Evolutionary conservation across 1,140 invertebrate species (phyloP), one percentile per base, ranked within the genome.

Genomic region (Bombyx mandarina): DNA sequence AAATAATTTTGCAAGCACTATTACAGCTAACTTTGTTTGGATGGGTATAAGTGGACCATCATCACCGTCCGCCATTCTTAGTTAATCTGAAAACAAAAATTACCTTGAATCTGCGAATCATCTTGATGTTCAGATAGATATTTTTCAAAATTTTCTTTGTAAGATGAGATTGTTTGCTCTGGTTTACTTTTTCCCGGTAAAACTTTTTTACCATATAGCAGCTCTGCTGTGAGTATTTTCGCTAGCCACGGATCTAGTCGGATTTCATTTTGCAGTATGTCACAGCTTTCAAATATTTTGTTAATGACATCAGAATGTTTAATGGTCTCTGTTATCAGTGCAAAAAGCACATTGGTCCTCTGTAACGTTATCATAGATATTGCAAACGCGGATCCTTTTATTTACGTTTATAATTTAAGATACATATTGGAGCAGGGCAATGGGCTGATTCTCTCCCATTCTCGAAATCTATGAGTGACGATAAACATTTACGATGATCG

Each of bases 181-280:
- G 94, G 94, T 82, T 92, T 94, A 63, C 91, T 91, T 51, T 92
- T 89, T 10, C 90, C 89, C 55, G 90, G 89, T 9, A 96, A 83
- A n/a, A 72, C 58, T 77, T 90, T 90, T 85, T 94, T 93, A 48
- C 94, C 94, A 90, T 93, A 95, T n/a, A 97, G 77, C 35, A 96
- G 83, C 81, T 97, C 95, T 47, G 94, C 92, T 60, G 96, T 92
- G 6, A 97, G 86, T 67, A 96, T 89, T 82, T 90, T 91, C 1
- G 93, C 92, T 52, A 97, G 78, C 86, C 91, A 91, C 2, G 89
- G 88, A 73, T 96, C 90, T 62, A 96, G 88, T 52, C 90, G 88
- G 22, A 90, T 79, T 75, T 94, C 92, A 58, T 93, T 92, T 59
- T 90, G 80, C 45, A 95, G 82, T 58, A 94, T 82, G 73, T 89